Evolutionary conservation across 2,888 invertebrate species (phyloP).

Genomic region (Plagiodera versicolora): DNA sequence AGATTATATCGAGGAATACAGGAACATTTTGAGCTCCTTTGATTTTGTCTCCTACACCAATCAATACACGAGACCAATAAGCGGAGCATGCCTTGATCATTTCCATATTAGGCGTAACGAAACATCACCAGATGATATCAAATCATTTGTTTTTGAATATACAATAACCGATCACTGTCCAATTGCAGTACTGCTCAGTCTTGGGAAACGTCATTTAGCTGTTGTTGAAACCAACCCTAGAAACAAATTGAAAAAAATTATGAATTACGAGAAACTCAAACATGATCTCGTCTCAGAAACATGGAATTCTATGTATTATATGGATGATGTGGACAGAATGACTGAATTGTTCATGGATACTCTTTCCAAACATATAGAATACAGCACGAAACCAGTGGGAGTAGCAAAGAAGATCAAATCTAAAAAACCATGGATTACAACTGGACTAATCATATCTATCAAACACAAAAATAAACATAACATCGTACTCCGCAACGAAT

Average conservation of each 20-base stretch:
- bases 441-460: too few relatives aligned
- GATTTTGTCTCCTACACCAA: not conserved
- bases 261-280: not conserved
- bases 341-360: not conserved
- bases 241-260: not conserved
- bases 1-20: too few relatives aligned
- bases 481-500: not conserved
- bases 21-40: not conserved
- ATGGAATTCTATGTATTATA: not conserved
- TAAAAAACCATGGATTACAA: too few relatives aligned
- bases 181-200: not conserved
- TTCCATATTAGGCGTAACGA: not conserved
- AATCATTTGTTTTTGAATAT: too few relatives aligned
- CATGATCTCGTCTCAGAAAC: not conserved
- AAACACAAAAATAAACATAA: not conserved
- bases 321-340: not conserved
- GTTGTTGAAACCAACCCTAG: not conserved
- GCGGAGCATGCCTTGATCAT: not conserved
- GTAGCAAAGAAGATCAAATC: not conserved
- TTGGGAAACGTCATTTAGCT: not conserved
- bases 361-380: not conserved
- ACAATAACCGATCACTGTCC: slow-evolving; percentile 3
- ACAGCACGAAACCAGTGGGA: slow-evolving; percentile 2
- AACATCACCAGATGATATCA: too few relatives aligned
- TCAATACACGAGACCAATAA: not conserved